A percentile compares a stretch with the other conserved stretches of the same genome.
Conservation (phyloP, 1,140 invertebrate genomes). For the Acromyrmex charruanus region DNA sequence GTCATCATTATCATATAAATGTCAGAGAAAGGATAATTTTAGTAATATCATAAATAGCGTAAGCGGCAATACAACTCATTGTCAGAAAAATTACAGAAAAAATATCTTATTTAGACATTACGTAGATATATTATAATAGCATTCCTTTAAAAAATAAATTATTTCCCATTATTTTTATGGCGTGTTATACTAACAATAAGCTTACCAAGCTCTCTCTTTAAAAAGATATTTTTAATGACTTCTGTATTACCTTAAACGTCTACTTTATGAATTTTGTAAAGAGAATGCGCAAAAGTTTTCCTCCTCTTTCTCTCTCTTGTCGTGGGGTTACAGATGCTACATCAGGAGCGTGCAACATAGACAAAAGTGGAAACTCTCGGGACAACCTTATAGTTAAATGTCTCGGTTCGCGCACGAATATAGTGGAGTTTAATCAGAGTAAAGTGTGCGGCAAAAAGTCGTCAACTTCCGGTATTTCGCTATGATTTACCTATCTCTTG, state of each 20-base stretch:
- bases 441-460: conserved; percentile 58
- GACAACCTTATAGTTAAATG: conserved; percentile 39
- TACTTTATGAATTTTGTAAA: conserved; percentile 35
- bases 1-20: not conserved
- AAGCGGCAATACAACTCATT: not conserved
- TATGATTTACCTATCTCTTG: conserved; percentile 75
- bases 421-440: conserved; percentile 67
- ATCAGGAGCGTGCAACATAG: not conserved
- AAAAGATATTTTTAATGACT: not conserved
- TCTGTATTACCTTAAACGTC: not conserved
- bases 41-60: not conserved
- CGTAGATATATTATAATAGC: no score
- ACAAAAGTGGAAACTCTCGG: conserved; percentile 30
- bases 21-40: not conserved
- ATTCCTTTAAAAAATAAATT: not conserved
- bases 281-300: not conserved
- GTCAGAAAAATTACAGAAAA: not conserved
- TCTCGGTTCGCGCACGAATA: not conserved
- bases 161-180: not conserved
- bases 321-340: conserved; percentile 26
- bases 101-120: not conserved
- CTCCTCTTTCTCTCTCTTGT: not conserved
- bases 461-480: conserved; percentile 64
- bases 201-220: not conserved
- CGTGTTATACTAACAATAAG: not conserved